phyloP scores from a whole-genome alignment of 2,888 invertebrate genomes.

The Anagyrus pseudococci region DNA sequence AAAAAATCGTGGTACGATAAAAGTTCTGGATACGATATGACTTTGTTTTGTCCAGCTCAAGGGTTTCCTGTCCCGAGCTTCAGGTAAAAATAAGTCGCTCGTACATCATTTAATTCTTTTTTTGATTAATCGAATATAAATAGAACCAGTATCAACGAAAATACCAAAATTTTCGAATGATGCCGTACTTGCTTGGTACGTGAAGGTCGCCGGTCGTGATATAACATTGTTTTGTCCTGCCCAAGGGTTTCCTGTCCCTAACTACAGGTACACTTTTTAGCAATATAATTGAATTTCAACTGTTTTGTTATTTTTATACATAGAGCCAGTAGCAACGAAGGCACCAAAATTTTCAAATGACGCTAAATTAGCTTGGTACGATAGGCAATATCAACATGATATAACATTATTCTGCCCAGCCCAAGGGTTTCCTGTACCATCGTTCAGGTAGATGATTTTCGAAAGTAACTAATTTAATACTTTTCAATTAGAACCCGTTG shows the following conservation, averaged over 20 bases:
- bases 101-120: constrained; percentile 55
- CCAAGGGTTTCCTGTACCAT: constrained; percentile 76
- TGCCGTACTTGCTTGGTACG: constrained; percentile 65
- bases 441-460: constrained; percentile 76
- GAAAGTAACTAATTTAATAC: too few relatives aligned
- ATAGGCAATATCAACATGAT: constrained; percentile 68
- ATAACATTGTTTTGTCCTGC: constrained; percentile 76
- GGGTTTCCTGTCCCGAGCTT: constrained; percentile 74
- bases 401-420: constrained; percentile 76
- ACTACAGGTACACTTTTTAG: constrained; percentile 69
- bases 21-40: constrained; percentile 69
- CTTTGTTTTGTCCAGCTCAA: constrained; percentile 76
- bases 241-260: constrained; percentile 75
- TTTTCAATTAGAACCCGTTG: constrained; percentile 65
- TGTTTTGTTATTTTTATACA: constrained; percentile 5
- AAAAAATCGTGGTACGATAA: constrained; percentile 74
- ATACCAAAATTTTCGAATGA: constrained; percentile 61
- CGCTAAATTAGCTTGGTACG: constrained; percentile 73
- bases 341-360: constrained; percentile 73
- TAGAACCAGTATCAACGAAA: constrained; percentile 71
- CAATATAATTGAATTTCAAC: not conserved
- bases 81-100: constrained; percentile 70
- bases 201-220: constrained; percentile 68
- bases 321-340: constrained; percentile 70
- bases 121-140: constrained; percentile 27